These are phyloP conservation scores for Metallyticus violacea DNA, from an alignment of 2,888 invertebrate species.

Conservation along the genomic window DNA sequence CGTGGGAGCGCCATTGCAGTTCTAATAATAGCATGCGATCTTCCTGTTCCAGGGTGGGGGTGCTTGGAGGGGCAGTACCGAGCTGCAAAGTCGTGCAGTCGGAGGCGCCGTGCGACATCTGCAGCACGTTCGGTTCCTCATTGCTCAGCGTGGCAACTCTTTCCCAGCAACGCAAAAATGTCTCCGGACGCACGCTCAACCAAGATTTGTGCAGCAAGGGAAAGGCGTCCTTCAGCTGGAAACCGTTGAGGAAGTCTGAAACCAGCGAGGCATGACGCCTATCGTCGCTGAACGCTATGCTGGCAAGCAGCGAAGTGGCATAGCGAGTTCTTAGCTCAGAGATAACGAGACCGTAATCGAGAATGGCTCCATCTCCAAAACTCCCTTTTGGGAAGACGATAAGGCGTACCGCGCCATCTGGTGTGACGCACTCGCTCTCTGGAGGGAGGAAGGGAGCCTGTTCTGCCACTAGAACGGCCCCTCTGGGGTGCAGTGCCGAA, in stretches of 20 bases:
- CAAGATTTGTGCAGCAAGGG: conserved; percentile 49
- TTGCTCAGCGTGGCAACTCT: conserved; percentile 3
- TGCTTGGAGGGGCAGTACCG: background rate
- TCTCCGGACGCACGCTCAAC: conserved; percentile 47
- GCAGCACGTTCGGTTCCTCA: conserved; percentile 17
- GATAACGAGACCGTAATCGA: conserved; percentile 40
- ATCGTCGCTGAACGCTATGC: conserved; percentile 36
- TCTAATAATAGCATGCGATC: conserved; percentile 39
- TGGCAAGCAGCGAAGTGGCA: conserved; percentile 41
- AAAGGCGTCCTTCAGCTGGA: conserved; percentile 49
- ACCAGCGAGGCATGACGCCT: conserved; percentile 30
- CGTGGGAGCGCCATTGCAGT: conserved; percentile 41
- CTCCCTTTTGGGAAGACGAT: conserved; percentile 40
- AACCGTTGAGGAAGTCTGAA: conserved; percentile 39
- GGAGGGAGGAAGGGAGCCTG: conserved; percentile 45
- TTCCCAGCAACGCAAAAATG: conserved; percentile 46
- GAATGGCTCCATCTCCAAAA: conserved; percentile 36
- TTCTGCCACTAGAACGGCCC: conserved; percentile 46
- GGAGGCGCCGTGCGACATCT: conserved; percentile 9
- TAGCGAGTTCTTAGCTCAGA: conserved; percentile 46
- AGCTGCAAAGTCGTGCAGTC: conserved; percentile 17
- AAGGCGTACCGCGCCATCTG: conserved; percentile 42
- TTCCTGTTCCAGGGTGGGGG: conserved; percentile 30
- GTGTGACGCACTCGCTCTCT: conserved; percentile 43
- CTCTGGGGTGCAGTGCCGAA: conserved; percentile 47